These are phyloP conservation scores for Enteromius mattozi DNA, from an alignment of 2,797 vertebrate genomes.

Conservation along the genomic window DNA sequence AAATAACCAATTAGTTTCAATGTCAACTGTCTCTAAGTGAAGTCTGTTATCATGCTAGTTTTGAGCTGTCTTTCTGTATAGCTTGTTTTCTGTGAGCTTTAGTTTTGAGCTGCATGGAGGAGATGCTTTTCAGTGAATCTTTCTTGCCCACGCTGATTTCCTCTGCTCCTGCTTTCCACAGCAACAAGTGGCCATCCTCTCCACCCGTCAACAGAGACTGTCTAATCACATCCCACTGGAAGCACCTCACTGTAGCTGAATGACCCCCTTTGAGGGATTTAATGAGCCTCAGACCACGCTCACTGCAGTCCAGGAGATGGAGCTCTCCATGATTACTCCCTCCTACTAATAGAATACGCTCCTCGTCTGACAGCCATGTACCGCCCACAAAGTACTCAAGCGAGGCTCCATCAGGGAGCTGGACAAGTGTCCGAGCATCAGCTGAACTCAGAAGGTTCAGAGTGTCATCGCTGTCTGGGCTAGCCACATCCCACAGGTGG, in stretches of 20 bases:
- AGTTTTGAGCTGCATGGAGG: conserved; percentile 82
- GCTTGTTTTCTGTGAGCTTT: conserved; percentile 79
- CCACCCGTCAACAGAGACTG: conserved; percentile 87
- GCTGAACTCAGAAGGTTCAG: conserved; percentile 77
- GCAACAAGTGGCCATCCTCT: conserved; percentile 90
- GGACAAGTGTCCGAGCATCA: conserved; percentile 77
- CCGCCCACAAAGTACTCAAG: conserved; percentile 90
- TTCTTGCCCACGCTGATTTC: conserved; percentile 76
- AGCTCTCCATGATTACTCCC: conserved; percentile 82
- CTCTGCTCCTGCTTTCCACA: conserved; percentile 85
- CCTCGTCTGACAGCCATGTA: conserved; percentile 80
- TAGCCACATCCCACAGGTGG: conserved; percentile 89
- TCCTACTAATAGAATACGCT: conserved; percentile 83
- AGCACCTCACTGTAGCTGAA: conserved; percentile 84
- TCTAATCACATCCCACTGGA: conserved; percentile 81
- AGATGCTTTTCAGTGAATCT: conserved; percentile 81
- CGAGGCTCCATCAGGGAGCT: conserved; percentile 43
- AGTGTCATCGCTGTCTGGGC: conserved; percentile 83
- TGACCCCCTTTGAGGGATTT: conserved; percentile 82
- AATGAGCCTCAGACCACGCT: conserved; percentile 71
- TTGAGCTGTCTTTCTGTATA: conserved; percentile 70
- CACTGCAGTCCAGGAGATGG: conserved; percentile 81
- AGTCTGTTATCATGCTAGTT: neutral
- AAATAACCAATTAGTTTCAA: neutral
- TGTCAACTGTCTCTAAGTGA: neutral